Conservation (phyloP, 2,113 vertebrate genomes). For the Lasiurus borealis region DNA sequence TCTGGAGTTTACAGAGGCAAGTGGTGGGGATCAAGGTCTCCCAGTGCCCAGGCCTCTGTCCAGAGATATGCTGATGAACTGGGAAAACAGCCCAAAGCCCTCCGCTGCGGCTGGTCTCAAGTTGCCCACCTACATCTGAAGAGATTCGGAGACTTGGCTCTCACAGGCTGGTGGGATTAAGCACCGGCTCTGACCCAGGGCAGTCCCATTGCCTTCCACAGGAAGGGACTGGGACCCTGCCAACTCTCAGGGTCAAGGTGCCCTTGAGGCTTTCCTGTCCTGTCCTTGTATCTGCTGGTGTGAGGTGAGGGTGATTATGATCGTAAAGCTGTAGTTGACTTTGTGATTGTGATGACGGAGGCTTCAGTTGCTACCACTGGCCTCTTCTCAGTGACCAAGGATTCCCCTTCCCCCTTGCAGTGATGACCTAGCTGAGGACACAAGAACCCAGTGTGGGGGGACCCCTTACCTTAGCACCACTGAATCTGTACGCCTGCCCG, state of each 20-base stretch:
- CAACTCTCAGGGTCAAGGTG: not conserved
- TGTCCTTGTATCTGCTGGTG: not conserved
- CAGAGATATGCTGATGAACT: not conserved
- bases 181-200: not conserved
- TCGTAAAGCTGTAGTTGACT: not conserved
- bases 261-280: not conserved
- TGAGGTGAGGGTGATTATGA: not conserved
- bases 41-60: not conserved
- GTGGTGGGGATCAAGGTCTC: not conserved
- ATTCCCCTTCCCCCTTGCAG: not conserved
- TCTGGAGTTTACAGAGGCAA: not conserved
- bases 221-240: not conserved
- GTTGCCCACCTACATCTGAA: not conserved
- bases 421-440: not conserved
- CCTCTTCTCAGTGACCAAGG: not conserved
- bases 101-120: not conserved
- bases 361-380: not conserved
- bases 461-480: not conserved
- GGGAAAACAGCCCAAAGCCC: not conserved
- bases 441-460: fast-evolving
- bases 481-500: not conserved
- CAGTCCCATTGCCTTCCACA: not conserved
- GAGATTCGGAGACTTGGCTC: fast-evolving
- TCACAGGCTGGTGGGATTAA: not conserved
- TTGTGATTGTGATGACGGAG: not conserved